Evolutionary conservation across 2,797 vertebrate genomes (phyloP).

Genomic region (Champsocephalus gunnari): DNA sequence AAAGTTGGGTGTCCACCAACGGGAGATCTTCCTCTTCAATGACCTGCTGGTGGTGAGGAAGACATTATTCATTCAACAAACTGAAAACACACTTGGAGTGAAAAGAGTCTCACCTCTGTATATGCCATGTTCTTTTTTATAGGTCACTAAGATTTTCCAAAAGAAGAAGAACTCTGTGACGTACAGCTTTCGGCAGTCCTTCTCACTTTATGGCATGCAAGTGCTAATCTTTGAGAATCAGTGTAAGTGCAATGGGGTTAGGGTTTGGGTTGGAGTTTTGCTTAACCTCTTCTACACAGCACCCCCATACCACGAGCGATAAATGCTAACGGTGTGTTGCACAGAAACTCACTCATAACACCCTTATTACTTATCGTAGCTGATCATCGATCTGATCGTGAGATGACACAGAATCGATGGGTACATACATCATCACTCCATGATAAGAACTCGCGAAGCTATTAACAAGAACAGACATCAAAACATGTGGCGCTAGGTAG

Average conservation of each 20-base stretch:
- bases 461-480: too few relatives aligned
- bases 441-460: too few relatives aligned
- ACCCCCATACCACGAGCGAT: too few relatives aligned
- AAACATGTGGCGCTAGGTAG: too few relatives aligned
- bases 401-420: too few relatives aligned
- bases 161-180: conserved; percentile 99
- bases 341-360: too few relatives aligned
- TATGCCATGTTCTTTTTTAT: conserved; percentile 12
- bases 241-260: conserved; percentile 85
- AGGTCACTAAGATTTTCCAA: conserved; percentile 99
- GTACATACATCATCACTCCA: too few relatives aligned
- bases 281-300: too few relatives aligned
- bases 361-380: too few relatives aligned
- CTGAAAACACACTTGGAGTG: not conserved
- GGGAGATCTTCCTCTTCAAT: conserved; percentile 98
- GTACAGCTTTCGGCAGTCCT: conserved; percentile 97
- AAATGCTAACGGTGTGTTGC: too few relatives aligned
- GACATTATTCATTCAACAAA: conserved; percentile 22
- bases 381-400: too few relatives aligned
- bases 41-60: conserved; percentile 95
- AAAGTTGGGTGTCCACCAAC: conserved; percentile 95
- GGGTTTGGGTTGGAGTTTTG: not conserved
- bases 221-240: conserved; percentile 97
- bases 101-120: conserved; percentile 15
- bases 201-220: conserved; percentile 97